Evolutionary conservation across 2,888 invertebrate species (phyloP), one percentile per base, ranked within the genome.

Genomic region (Cordilura impudica): DNA sequence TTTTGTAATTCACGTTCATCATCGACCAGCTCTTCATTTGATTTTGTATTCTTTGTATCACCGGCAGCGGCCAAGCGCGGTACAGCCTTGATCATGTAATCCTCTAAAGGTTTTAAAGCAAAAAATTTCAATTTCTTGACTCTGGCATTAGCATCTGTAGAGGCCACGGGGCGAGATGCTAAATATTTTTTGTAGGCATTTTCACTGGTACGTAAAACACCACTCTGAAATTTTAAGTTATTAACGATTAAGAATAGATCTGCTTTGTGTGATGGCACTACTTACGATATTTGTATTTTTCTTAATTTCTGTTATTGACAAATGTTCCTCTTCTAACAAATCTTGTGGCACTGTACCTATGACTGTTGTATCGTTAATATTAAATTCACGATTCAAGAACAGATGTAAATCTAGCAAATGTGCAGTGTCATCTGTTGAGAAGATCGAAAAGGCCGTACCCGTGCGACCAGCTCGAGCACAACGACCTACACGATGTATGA

Each of bases 401-500:
- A 99, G 91, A 88, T 98, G 97, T 60, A 99, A 91, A 90, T 99
- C 99, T n/a, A 98, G 88, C 5, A 99, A 90, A 89, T 97, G 97
- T 0, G 99, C 94, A 54, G 96, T 91, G 89, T 99, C 99, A 78
- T 99, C 98, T 0, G 95, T 94, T 0, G 95, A 92, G 29, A 99
- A 92, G 43, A 99, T 92, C 0, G 97, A 98, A 89, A 95, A 97
- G 0, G 99, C 98, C 0, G 94, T 95, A 31, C 99, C 99, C 35
- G 93, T 93, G 31, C 97, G 92, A 0, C 98, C 99, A 66, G 98
- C 99, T 84, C 99, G 93, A 2, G 99, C 99, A 89, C 98, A 98
- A 77, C 99, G 94, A 82, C 98, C 99, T 77, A 99, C 99, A 92
- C 99, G 93, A 90, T 99, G 99, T 23, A 99, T 96, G 90, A 98